Percentiles rank a stretch among this genome's conserved stretches.
Evolutionary conservation across 1,140 invertebrate genomes (phyloP).

Genomic region (Palaemon carinicauda): DNA sequence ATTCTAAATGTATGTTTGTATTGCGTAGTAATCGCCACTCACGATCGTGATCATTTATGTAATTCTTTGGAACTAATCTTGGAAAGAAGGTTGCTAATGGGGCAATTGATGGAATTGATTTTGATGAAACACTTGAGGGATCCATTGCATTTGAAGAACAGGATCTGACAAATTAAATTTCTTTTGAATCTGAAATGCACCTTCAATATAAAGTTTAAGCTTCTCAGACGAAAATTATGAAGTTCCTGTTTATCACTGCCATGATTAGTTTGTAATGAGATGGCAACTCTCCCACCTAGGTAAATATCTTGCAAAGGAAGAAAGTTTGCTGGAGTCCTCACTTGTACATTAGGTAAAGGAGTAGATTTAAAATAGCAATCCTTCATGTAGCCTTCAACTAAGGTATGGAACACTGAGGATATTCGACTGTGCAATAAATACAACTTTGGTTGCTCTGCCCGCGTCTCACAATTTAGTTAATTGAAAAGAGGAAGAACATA

Average conservation of each 20-base stretch:
- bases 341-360: background rate
- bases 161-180: background rate
- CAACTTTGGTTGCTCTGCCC: too few relatives aligned
- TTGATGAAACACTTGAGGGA: background rate
- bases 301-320: too few relatives aligned
- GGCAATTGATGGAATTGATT: background rate
- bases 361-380: background rate
- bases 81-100: constrained; percentile 2
- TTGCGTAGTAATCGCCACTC: too few relatives aligned
- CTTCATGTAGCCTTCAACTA: background rate
- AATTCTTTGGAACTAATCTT: background rate
- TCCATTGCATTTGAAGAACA: too few relatives aligned
- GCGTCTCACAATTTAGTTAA: too few relatives aligned
- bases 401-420: too few relatives aligned
- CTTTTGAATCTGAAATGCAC: too few relatives aligned
- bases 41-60: background rate
- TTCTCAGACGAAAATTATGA: too few relatives aligned
- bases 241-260: background rate
- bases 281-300: background rate
- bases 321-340: background rate
- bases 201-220: too few relatives aligned
- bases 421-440: too few relatives aligned
- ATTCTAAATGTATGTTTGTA: background rate
- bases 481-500: too few relatives aligned
- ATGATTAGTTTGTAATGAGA: background rate